Evolutionary conservation across 1,140 invertebrate species (phyloP), one percentile per base, ranked within the genome.

Genomic region (Drosophila teissieri): DNA sequence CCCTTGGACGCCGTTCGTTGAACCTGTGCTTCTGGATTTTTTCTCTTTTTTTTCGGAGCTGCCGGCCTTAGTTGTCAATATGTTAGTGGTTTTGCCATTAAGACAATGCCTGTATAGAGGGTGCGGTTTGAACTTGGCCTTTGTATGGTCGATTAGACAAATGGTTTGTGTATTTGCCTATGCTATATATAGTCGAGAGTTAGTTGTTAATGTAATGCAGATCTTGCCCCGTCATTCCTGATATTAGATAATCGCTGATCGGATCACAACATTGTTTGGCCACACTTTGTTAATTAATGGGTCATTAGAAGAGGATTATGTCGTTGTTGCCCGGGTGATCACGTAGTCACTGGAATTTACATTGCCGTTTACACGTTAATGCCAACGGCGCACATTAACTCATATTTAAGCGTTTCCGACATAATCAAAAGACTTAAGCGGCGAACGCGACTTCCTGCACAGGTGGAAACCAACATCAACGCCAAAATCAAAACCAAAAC

Each of bases 61-160:
- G 65, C 51, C 75, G 83, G 61, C 82, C 82, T 86, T 81, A 86
- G 69, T 64, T 80, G 77, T 80, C 77, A 70, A 65, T 81, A 73
- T 54, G 57, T 31, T 78, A 74, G 76, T 72, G 76, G 68, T 69
- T 69, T 64, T 57, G 49, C 68, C 67, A 70, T 69, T 72, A 72
- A 72, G 65, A 72, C 68, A 70, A 72, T 70, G 65, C 44, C 44
- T 44, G 81, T 74, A 40, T 82, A 58, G 76, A 73, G 83, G 83
- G 83, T 83, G 83, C 74, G 83, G 83, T 76, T 75, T 86, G 79
- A 86, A 88, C 79, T 86, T 86, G 79, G 80, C 68, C 72, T 73
- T 86, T 83, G 75, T 82, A 81, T 79, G 83, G 88, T 49, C 75
- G 60, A 52, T 69, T 65, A 63, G 63, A 54, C 61, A 72, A 80